Percentiles rank a stretch among this genome's conserved stretches.
Conservation (phyloP, 2,113 vertebrate species). For the Macrotus californicus region DNA sequence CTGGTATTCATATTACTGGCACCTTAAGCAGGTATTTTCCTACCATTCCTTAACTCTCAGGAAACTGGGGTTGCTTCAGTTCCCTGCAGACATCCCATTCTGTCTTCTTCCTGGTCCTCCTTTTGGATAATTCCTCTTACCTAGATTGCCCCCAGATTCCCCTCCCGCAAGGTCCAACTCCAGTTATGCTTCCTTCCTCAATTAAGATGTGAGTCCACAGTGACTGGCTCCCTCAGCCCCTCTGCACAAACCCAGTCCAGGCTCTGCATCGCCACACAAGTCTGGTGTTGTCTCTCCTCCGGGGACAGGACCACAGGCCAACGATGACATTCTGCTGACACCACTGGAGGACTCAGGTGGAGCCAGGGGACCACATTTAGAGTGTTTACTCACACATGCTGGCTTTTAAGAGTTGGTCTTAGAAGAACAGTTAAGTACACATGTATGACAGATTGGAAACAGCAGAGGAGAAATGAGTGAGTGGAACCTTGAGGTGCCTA, state of each 20-base stretch:
- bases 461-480: neutral
- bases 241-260: neutral
- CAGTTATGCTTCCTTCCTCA: neutral
- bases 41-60: neutral
- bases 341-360: neutral
- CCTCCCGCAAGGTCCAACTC: neutral
- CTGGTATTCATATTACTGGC: neutral
- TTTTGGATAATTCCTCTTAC: neutral
- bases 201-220: fast-evolving
- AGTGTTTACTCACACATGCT: neutral
- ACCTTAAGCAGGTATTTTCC: neutral
- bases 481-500: neutral
- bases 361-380: neutral
- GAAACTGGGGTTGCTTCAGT: neutral
- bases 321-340: neutral
- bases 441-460: neutral
- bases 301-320: neutral
- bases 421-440: neutral
- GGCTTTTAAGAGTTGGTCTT: neutral
- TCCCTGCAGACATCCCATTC: neutral
- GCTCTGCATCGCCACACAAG: neutral
- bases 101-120: neutral
- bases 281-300: neutral
- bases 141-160: neutral
- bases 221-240: too few relatives aligned